A percentile compares a stretch with the other conserved stretches of the same genome.
Evolutionary conservation across 2,797 vertebrate genomes (phyloP).

Genomic region (Scolopax rusticola): DNA sequence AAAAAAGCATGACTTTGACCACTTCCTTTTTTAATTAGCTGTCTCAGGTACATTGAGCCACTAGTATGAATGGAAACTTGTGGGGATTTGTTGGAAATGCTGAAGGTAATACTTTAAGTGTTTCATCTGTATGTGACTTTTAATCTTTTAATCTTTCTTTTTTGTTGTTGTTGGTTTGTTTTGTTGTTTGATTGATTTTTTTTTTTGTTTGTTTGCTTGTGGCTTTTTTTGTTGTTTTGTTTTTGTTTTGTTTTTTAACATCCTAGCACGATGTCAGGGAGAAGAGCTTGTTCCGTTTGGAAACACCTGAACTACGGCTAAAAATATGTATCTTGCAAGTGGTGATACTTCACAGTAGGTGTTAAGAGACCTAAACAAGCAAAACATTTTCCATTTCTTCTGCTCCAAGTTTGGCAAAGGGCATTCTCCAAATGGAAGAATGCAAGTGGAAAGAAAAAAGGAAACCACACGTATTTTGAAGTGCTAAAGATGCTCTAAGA

Average conservation of each 20-base stretch:
- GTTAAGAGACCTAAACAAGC: not conserved
- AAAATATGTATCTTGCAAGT: not conserved
- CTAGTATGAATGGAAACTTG: not conserved
- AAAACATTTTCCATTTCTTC: not conserved
- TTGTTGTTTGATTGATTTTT: not conserved
- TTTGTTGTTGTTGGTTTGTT: accelerated
- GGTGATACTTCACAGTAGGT: not conserved
- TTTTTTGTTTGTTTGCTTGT: not conserved
- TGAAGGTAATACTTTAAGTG: not conserved
- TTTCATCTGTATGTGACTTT: not conserved
- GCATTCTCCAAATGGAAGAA: not conserved
- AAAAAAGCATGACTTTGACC: constrained; percentile 80
- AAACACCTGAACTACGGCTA: not conserved
- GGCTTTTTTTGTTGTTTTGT: not conserved
- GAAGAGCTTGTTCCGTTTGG: not conserved
- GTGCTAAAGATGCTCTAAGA: not conserved
- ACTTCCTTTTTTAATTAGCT: constrained; percentile 79
- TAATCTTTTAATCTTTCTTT: not conserved
- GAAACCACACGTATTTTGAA: not conserved
- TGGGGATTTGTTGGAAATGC: not conserved
- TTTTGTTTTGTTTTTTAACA: not conserved
- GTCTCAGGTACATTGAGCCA: constrained; percentile 74
- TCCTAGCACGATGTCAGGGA: not conserved
- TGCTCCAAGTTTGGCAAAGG: not conserved
- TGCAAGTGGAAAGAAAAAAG: not conserved